Percentiles rank a stretch among this genome's conserved stretches.
Conservation (phyloP, 2,797 vertebrate genomes). For the Chelidonichthys spinosus region DNA sequence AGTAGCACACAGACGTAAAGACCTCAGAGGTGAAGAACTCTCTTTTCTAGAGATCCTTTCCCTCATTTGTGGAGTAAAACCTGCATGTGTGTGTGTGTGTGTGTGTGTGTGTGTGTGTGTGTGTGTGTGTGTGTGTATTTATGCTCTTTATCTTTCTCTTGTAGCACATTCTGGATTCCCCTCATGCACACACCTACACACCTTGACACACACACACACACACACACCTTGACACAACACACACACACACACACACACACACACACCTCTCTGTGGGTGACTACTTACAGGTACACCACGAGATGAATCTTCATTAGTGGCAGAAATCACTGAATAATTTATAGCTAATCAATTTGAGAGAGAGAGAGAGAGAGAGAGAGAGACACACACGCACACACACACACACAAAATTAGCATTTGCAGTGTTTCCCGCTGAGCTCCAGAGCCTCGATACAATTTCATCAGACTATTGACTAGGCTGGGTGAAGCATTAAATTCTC, state of each 20-base stretch:
- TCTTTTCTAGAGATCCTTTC: background rate
- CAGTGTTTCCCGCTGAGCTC: constrained; percentile 40
- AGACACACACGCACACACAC: constrained; percentile 6
- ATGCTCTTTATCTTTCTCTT: no score
- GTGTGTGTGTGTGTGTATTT: constrained; percentile 20
- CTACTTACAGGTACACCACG: constrained; percentile 57
- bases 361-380: constrained; percentile 11
- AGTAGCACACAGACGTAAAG: constrained; percentile 15
- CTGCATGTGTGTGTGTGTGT: no score
- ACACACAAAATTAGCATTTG: constrained; percentile 39
- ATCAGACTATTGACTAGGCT: constrained; percentile 27
- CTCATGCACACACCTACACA: constrained; percentile 57
- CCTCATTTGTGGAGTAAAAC: constrained; percentile 18
- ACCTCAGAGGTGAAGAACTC: constrained; percentile 9
- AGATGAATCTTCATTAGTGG: constrained; percentile 71
- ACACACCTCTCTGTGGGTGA: constrained; percentile 31
- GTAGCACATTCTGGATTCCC: constrained; percentile 53
- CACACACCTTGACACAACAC: no score
- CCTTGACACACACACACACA: constrained; percentile 30
- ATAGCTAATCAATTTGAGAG: constrained; percentile 67
- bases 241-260: constrained; percentile 32
- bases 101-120: no score
- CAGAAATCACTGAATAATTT: constrained; percentile 74
- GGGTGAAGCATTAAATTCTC: background rate
- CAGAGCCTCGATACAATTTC: constrained; percentile 29